Evolutionary conservation across 2,888 invertebrate species (phyloP), one percentile per base, ranked within the genome.

Genomic region (Chrysina gloriosa): DNA sequence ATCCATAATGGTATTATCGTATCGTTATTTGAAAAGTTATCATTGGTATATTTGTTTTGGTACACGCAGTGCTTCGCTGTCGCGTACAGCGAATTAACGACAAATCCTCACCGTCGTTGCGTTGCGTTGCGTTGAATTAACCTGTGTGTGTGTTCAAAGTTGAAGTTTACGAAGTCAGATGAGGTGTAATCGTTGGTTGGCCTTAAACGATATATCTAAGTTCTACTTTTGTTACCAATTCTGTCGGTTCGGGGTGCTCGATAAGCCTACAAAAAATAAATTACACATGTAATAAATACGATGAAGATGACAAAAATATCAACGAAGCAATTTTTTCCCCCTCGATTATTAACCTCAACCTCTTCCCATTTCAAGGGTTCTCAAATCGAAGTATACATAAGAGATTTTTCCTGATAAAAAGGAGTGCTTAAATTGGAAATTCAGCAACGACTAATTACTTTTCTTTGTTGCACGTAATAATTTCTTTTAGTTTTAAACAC

Each of bases 191-290:
- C 56, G 36, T 56, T 39, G 56, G 39, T 39, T 56, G 36, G 23
- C 23, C 36, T 56, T 56, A 39, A 23, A 29, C 2, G 3, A n/a
- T 54, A 21, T 23, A 36, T 56, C 14, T 56, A 36, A 25, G 11
- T 56, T 56, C 23, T 23, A 56, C 36, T 52, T 39, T 54, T 56
- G 65, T 65, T 65, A 65, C 65, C 65, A 65, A 52, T 52, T 52
- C 25, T 65, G 65, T 29, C 54, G 39, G 19, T 65, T 65, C n/a
- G 65, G 65, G 11, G 54, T 52, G 16, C 52, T 52, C 11, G 52
- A 34, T 31, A 65, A 23, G 45, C 65, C 65, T 65, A 29, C n/a
- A n/a, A n/a, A n/a, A 27, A 65, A 65, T 3, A 5, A 50, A 36
- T 31, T 42, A 11, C 19, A 19, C 14, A 42, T 14, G 16, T 42